Evolutionary conservation across 2,888 invertebrate genomes (phyloP).

Genomic region (Rotaria macrura): DNA sequence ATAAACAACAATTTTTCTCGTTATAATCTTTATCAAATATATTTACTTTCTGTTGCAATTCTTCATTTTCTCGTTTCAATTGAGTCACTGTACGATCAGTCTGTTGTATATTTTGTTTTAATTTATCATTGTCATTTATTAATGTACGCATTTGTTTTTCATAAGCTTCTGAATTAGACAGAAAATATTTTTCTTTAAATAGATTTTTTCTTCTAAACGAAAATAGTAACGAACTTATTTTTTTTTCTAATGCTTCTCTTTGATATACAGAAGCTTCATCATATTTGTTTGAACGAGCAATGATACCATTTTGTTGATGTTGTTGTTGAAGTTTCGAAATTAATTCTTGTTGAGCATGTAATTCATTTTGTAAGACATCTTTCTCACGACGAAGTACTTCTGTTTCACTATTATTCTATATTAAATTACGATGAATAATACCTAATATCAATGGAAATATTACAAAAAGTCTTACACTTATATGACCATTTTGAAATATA

Average conservation of each 20-base stretch:
- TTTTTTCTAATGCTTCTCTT: neutral
- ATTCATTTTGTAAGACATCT: neutral
- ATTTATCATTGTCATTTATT: constrained; percentile 24
- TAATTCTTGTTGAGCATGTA: neutral
- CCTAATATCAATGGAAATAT: neutral
- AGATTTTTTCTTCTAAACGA: no score
- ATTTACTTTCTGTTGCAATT: constrained; percentile 18
- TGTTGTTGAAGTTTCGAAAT: neutral
- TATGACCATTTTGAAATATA: neutral
- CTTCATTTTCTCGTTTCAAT: constrained; percentile 26
- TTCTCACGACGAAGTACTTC: neutral
- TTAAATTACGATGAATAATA: neutral
- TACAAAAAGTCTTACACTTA: neutral
- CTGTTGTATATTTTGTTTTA: constrained; percentile 19
- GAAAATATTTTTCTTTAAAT: no score
- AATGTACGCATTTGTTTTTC: constrained; percentile 23
- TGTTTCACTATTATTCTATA: neutral
- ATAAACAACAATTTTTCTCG: neutral
- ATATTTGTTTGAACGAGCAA: neutral
- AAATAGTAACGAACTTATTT: neutral
- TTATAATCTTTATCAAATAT: neutral
- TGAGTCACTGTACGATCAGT: constrained; percentile 6
- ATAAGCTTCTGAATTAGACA: constrained; percentile 1
- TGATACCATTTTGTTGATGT: neutral
- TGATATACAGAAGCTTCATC: neutral